A percentile compares a stretch with the other conserved stretches of the same genome.
Evolutionary conservation across 2,113 vertebrate species (phyloP).

Genomic region (Fregata magnificens): DNA sequence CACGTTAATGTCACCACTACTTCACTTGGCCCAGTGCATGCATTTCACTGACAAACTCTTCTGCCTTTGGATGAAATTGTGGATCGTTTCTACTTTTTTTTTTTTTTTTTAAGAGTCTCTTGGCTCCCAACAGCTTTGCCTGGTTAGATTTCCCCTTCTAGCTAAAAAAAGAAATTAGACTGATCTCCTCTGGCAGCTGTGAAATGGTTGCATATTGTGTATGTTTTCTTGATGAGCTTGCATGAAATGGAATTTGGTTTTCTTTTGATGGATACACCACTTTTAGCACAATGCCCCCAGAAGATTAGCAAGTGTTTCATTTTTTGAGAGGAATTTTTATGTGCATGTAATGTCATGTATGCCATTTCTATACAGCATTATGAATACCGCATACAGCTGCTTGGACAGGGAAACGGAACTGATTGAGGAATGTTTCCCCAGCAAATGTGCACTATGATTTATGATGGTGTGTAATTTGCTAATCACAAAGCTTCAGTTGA

Average conservation of each 20-base stretch:
- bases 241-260: slow-evolving; percentile 49
- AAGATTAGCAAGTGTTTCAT: neutral
- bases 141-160: slow-evolving; percentile 33
- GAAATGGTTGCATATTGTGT: slow-evolving; percentile 53
- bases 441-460: neutral
- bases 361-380: neutral
- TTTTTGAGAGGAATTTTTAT: neutral
- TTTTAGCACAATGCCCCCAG: slow-evolving; percentile 24
- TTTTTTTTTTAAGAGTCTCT: neutral
- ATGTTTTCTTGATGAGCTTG: slow-evolving; percentile 32
- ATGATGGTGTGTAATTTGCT: neutral
- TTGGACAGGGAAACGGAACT: neutral
- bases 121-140: slow-evolving; percentile 26
- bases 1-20: neutral
- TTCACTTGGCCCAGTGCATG: neutral
- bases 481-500: neutral
- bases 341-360: neutral
- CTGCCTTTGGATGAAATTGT: neutral
- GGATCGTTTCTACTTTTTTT: neutral
- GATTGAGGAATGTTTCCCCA: neutral
- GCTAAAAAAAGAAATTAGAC: slow-evolving; percentile 54
- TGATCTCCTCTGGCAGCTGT: slow-evolving; percentile 59
- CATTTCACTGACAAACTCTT: neutral
- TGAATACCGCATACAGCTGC: neutral
- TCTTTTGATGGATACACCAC: slow-evolving; percentile 17